These are phyloP conservation scores for Drosophila malerkotliana DNA, from an alignment of 1,140 invertebrate genomes.

Conservation along the genomic window DNA sequence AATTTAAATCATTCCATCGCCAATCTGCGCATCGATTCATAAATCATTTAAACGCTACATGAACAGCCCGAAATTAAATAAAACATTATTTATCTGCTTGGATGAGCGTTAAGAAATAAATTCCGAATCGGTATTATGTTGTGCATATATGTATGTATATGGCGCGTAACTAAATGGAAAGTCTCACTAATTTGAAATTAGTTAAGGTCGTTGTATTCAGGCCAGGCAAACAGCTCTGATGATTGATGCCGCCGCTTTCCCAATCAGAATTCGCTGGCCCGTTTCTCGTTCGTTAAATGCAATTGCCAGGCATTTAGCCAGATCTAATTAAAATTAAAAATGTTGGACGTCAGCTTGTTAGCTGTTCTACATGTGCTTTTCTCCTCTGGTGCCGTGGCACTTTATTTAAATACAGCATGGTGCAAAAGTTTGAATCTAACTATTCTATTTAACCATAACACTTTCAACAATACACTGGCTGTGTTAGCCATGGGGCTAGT, in stretches of 20 bases:
- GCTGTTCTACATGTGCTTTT: background rate
- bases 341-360: constrained; percentile 16
- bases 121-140: background rate
- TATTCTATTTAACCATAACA: background rate
- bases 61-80: constrained; percentile 27
- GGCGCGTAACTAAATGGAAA: background rate
- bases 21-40: constrained; percentile 44
- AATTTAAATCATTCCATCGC: constrained; percentile 35
- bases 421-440: background rate
- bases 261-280: constrained; percentile 15
- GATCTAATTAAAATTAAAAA: constrained; percentile 40
- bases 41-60: constrained; percentile 33
- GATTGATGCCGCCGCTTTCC: constrained; percentile 14
- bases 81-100: constrained; percentile 31
- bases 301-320: constrained; percentile 7
- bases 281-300: background rate
- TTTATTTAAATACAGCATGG: constrained; percentile 6
- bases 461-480: background rate
- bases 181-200: background rate
- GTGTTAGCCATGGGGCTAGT: background rate
- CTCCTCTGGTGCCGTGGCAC: background rate
- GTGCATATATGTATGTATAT: background rate
- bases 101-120: constrained; percentile 22
- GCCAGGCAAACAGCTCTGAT: constrained; percentile 3
- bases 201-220: background rate